These are phyloP conservation scores for Sebastiscus tertius DNA, from an alignment of 2,797 vertebrate species.

Conservation along the genomic window DNA sequence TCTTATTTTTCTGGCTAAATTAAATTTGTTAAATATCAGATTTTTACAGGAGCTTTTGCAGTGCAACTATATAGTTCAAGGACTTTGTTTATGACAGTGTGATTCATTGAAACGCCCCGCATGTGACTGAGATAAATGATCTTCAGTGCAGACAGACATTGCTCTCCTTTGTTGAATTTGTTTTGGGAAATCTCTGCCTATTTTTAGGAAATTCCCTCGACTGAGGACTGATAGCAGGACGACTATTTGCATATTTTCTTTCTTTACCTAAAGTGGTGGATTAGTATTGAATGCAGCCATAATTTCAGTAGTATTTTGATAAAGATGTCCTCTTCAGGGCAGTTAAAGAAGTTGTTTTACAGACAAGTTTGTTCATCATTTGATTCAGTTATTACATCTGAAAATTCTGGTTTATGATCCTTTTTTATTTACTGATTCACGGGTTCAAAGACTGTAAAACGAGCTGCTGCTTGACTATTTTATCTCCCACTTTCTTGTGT, in stretches of 20 bases:
- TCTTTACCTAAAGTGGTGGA: not conserved
- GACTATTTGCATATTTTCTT: not conserved
- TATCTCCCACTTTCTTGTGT: not conserved
- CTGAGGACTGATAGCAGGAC: not conserved
- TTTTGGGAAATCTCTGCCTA: not conserved
- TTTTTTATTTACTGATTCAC: not conserved
- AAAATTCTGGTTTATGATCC: not conserved
- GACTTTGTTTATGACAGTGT: not conserved
- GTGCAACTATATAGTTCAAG: not conserved
- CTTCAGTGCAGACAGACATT: not conserved
- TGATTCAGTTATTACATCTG: not conserved
- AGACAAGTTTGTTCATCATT: not conserved
- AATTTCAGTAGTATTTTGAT: not conserved
- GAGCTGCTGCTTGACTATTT: not conserved
- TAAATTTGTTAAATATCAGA: accelerated
- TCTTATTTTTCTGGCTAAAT: not conserved
- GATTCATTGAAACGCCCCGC: not conserved
- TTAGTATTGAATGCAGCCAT: not conserved
- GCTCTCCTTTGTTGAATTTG: not conserved
- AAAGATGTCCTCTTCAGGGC: not conserved
- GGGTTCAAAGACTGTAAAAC: not conserved
- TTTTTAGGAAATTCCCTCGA: conserved; percentile 7
- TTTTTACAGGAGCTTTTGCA: not conserved
- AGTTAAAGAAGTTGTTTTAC: not conserved
- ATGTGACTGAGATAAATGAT: not conserved